Conservation (phyloP, 2,888 invertebrate species). For the Dorcus hopei region DNA sequence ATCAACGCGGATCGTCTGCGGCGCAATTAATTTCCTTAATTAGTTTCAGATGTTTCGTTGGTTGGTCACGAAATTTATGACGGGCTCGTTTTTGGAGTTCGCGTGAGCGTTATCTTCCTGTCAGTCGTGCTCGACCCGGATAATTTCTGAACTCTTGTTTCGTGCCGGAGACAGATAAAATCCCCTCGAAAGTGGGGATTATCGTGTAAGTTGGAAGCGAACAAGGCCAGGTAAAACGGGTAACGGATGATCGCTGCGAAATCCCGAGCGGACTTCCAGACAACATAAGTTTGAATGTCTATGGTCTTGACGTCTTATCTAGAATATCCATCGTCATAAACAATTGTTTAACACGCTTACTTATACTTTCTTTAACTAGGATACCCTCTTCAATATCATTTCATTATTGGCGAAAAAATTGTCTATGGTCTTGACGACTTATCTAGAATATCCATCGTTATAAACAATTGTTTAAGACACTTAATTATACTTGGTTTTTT, state of each 20-base stretch:
- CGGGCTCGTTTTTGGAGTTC: neutral
- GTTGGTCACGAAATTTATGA: neutral
- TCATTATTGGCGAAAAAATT: too few species aligned
- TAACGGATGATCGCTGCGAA: neutral
- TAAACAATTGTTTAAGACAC: too few species aligned
- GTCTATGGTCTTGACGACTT: too few species aligned
- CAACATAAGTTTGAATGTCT: neutral
- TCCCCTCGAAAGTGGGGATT: neutral
- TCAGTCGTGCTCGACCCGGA: neutral
- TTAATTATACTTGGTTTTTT: too few species aligned
- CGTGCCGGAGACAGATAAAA: slow-evolving; percentile 7
- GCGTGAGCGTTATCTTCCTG: neutral
- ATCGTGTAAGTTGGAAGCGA: neutral
- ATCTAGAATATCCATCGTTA: too few species aligned
- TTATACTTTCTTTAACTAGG: too few species aligned
- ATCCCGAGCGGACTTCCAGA: neutral
- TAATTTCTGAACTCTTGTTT: slow-evolving; percentile 6
- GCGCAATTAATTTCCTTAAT: slow-evolving; percentile 4
- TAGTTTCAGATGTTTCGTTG: slow-evolving; percentile 3
- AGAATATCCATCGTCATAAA: too few species aligned
- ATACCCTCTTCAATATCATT: too few species aligned
- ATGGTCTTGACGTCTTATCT: too few species aligned
- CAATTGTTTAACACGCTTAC: too few species aligned
- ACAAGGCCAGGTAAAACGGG: neutral
- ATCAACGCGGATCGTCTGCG: neutral